These are phyloP conservation scores for Tinamus major DNA, from an alignment of 2,797 vertebrate species.

Conservation along the genomic window DNA sequence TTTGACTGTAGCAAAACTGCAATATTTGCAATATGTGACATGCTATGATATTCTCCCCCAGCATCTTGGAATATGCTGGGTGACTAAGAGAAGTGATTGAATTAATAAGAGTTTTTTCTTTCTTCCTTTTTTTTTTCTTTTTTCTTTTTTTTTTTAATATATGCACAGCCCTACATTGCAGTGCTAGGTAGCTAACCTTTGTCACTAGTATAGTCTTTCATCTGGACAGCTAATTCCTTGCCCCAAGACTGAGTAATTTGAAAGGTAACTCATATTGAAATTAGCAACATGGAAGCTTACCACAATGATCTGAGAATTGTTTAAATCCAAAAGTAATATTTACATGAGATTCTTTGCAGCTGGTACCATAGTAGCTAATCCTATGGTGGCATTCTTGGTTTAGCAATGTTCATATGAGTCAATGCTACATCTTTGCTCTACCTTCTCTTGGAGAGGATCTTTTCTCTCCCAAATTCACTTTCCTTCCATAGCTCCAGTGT, in stretches of 20 bases:
- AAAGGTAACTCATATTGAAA: neutral
- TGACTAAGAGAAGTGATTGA: neutral
- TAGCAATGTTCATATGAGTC: neutral
- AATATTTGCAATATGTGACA: neutral
- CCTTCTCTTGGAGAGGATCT: neutral
- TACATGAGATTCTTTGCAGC: neutral
- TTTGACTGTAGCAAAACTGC: neutral
- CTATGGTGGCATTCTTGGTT: neutral
- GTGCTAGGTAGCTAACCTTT: neutral
- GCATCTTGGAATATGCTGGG: neutral
- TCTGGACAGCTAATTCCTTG: neutral
- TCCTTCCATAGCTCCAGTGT: neutral
- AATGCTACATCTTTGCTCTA: neutral
- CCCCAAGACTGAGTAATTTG: neutral
- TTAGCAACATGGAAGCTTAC: neutral
- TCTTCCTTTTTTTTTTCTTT: neutral
- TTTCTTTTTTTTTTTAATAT: neutral
- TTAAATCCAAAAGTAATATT: neutral
- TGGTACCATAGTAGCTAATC: neutral
- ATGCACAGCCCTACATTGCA: neutral
- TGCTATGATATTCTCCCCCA: neutral
- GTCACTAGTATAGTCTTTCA: neutral
- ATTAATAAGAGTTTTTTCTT: neutral
- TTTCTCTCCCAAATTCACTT: neutral
- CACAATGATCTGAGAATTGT: neutral